phyloP scores from a whole-genome alignment of 2,888 invertebrate genomes.

The Scrobipalpa atriplicella region DNA sequence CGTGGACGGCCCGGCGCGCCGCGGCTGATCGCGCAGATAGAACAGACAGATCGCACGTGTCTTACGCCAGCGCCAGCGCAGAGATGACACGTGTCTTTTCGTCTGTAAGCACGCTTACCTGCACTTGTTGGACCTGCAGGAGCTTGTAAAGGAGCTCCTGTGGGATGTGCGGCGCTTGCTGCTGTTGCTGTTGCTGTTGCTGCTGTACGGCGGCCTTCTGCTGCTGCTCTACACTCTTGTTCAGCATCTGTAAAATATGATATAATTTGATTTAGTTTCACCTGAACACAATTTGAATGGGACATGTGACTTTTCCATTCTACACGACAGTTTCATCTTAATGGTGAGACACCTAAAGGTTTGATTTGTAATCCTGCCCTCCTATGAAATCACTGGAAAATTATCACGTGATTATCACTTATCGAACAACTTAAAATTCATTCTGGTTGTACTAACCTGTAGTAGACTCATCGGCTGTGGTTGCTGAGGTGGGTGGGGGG shows the following conservation, averaged over 20 bases:
- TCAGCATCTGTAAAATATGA: constrained; percentile 80
- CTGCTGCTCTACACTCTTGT: constrained; percentile 81
- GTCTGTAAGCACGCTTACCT: not conserved
- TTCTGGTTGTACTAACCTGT: constrained; percentile 70
- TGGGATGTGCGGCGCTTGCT: constrained; percentile 86
- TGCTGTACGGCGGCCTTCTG: constrained; percentile 81
- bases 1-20: too few relatives aligned
- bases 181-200: constrained; percentile 82
- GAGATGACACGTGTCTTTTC: too few relatives aligned
- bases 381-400: too few relatives aligned
- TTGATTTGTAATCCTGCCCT: too few relatives aligned
- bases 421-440: too few relatives aligned
- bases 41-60: too few relatives aligned
- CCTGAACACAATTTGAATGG: not conserved
- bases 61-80: too few relatives aligned
- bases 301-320: too few relatives aligned
- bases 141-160: constrained; percentile 84
- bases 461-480: constrained; percentile 79
- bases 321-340: too few relatives aligned
- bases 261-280: not conserved
- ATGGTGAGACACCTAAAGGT: too few relatives aligned
- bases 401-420: too few relatives aligned
- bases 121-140: constrained; percentile 79
- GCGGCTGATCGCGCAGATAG: too few relatives aligned
- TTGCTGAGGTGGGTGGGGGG: constrained; percentile 43